Conservation (phyloP, 2,113 vertebrate species). For the Pteruthius melanotis region DNA sequence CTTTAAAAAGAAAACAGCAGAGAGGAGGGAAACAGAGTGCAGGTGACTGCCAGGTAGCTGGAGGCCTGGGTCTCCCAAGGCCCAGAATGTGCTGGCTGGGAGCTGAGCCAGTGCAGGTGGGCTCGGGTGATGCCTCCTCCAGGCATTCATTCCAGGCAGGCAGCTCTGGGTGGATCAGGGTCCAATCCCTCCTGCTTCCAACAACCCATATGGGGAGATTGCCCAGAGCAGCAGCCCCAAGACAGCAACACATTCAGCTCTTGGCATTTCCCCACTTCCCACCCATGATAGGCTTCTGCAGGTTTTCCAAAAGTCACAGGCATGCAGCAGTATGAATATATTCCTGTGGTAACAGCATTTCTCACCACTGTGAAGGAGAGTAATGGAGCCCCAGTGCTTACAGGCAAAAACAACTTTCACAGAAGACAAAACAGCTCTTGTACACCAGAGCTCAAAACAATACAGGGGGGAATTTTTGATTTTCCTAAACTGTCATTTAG, state of each 20-base stretch:
- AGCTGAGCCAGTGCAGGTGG: background rate
- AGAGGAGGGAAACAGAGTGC: background rate
- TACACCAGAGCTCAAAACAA: slow-evolving; percentile 12
- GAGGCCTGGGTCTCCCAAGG: background rate
- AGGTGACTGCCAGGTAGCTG: background rate
- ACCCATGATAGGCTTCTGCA: background rate
- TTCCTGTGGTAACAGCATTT: background rate
- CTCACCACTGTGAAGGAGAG: slow-evolving; percentile 2
- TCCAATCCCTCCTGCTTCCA: background rate
- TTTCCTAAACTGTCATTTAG: slow-evolving; percentile 44
- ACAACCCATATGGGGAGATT: background rate
- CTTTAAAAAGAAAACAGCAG: background rate
- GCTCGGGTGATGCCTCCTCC: background rate
- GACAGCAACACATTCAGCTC: background rate
- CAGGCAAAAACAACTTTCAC: slow-evolving; percentile 40
- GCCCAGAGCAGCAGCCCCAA: background rate
- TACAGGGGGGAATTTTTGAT: slow-evolving; percentile 35
- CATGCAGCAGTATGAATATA: background rate
- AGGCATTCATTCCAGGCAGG: background rate
- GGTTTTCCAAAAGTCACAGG: background rate
- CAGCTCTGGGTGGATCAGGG: background rate
- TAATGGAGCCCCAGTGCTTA: background rate
- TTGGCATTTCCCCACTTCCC: background rate
- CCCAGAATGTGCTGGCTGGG: background rate
- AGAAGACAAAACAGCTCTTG: slow-evolving; percentile 46